Evolutionary conservation across 30 jellyfish, hydroid and myxozoan genomes (phyloP), one percentile per base, ranked within the genome.

Genomic region (Cassiopea xamachana): DNA sequence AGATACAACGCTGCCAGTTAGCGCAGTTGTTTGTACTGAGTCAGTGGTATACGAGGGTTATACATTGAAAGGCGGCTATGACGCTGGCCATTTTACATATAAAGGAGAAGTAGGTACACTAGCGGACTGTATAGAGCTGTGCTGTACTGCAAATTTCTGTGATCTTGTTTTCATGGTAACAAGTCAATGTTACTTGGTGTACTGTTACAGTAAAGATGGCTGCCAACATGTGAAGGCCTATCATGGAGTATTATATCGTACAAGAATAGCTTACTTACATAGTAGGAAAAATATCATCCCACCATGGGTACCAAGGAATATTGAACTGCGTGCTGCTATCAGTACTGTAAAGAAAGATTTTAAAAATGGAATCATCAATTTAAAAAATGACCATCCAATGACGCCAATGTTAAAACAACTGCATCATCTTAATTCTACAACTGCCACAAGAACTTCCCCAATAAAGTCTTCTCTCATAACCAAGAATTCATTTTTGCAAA

Each of bases 51-150:
- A 79, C 75, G 92, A 86, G 55, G 99, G 93, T 68, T 86, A 82
- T 67, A 96, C 99, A 1, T 84, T 96, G 73, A 84, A 83, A 77
- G 99, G 98, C 58, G 98, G 99, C 87, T 91, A 92, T 77, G 95
- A 89, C 27, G 99, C 99, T n/a, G 99, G 99, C 15, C 95, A 92
- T 59, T 96, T 92, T 79, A 82, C 86, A 8, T 87, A 70, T 71
- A 93, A 83, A 12, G 99, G 99, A 3, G 89, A 88, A 58, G 98
- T 96, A 15, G 59, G 79, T 43, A 83, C 88, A 47, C 76, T 92
- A 1, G 62, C 92, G 8, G 97, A 92, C 73, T 96, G 99, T 81
- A 83, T 96, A 16, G 98, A 96, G 77, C 79, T 78, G 18, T 96
- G 99, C 69, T 96, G 99, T 72, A 97, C 85, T 44, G 87, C 96